Conservation (phyloP, 2,888 invertebrate genomes). For the Dryocosmus kuriphilus region DNA sequence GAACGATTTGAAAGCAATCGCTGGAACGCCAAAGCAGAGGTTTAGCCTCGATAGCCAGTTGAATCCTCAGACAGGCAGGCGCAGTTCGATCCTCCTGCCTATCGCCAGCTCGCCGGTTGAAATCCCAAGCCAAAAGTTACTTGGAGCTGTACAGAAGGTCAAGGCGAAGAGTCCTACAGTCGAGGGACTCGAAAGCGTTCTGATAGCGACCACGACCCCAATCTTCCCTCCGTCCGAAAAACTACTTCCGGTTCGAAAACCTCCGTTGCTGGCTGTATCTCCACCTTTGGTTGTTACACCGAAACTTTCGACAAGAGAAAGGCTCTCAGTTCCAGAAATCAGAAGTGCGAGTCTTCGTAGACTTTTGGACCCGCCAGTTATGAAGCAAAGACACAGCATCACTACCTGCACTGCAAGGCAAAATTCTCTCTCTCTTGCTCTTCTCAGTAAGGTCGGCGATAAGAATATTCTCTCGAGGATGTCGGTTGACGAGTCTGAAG, state of each 20-base stretch:
- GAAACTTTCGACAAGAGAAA: slow-evolving; percentile 61
- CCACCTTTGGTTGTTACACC: slow-evolving; percentile 15
- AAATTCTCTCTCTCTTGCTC: slow-evolving; percentile 50
- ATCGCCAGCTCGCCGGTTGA: slow-evolving; percentile 74
- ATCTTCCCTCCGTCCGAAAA: slow-evolving; percentile 66
- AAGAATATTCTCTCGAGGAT: slow-evolving; percentile 38
- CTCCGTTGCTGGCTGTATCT: slow-evolving; percentile 19
- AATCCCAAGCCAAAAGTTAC: slow-evolving; percentile 58
- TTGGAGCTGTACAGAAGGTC: slow-evolving; percentile 44
- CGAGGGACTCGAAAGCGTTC: slow-evolving; percentile 67
- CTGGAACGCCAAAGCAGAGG: slow-evolving; percentile 72
- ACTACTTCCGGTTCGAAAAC: slow-evolving; percentile 25
- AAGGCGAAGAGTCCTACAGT: slow-evolving; percentile 54
- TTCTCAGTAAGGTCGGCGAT: slow-evolving; percentile 46
- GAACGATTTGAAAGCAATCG: slow-evolving; percentile 70
- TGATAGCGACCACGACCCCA: slow-evolving; percentile 70
- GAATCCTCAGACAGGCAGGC: slow-evolving; percentile 62
- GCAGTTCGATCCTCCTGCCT: slow-evolving; percentile 66
- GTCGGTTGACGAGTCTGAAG: slow-evolving; percentile 44
- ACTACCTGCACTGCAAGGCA: slow-evolving; percentile 63
- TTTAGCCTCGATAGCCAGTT: slow-evolving; percentile 72
- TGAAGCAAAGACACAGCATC: slow-evolving; percentile 72
- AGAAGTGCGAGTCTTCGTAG: slow-evolving; percentile 71
- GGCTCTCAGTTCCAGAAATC: slow-evolving; percentile 74
- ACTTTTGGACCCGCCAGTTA: slow-evolving; percentile 68